Percentiles rank a stretch among this genome's conserved stretches.
phyloP scores from a whole-genome alignment of 2,888 invertebrate genomes.

The Nephrotoma guestfalica region DNA sequence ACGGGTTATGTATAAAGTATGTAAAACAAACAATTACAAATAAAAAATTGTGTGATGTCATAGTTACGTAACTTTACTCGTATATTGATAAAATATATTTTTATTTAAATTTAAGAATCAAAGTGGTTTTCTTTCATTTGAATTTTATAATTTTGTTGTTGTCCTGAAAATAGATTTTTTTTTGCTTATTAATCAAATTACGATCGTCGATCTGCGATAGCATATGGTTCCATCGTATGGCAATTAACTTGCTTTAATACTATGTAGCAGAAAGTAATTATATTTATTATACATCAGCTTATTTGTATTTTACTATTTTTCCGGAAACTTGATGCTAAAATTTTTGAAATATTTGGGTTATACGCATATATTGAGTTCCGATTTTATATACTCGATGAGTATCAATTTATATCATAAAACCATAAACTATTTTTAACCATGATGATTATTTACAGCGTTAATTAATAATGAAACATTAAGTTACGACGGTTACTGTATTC shows the following conservation, averaged over 20 bases:
- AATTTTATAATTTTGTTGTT: background rate
- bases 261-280: background rate
- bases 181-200: background rate
- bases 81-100: background rate
- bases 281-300: background rate
- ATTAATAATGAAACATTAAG: background rate
- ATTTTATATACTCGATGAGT: background rate
- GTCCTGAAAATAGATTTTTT: background rate
- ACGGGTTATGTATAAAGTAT: background rate
- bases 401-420: background rate
- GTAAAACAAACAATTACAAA: background rate
- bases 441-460: background rate
- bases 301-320: background rate
- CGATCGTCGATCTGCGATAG: background rate
- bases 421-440: background rate
- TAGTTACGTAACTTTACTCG: background rate
- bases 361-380: background rate
- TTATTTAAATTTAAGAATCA: background rate
- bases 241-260: background rate
- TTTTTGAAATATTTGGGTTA: background rate
- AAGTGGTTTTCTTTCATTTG: background rate
- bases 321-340: background rate
- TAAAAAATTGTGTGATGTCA: background rate
- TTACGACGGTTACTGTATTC: background rate
- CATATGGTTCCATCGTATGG: background rate